These are phyloP conservation scores for Alca torda DNA, from an alignment of 2,797 vertebrate genomes.

Conservation along the genomic window DNA sequence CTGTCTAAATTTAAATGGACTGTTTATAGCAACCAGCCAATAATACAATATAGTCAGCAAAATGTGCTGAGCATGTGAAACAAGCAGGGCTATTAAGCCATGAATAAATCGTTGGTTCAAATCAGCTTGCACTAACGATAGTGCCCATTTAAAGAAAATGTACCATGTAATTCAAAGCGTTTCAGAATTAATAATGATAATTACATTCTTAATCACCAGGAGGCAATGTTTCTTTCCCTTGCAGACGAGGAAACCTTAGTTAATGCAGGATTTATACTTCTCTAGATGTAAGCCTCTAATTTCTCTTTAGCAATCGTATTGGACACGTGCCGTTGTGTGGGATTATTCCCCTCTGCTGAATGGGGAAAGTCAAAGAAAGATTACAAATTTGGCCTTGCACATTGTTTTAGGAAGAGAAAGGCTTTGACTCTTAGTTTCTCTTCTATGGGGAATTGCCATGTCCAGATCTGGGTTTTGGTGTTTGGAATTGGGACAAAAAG, in stretches of 20 bases:
- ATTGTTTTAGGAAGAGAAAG: background rate
- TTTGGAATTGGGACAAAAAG: background rate
- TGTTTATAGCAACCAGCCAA: slow-evolving; percentile 44
- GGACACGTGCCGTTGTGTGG: accelerated
- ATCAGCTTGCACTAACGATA: background rate
- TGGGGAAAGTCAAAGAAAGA: background rate
- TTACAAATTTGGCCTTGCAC: background rate
- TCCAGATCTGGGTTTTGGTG: background rate
- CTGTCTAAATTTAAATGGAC: slow-evolving; percentile 28
- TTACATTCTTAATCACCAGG: slow-evolving; percentile 54
- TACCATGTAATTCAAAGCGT: background rate
- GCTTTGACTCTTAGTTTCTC: background rate
- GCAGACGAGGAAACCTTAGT: background rate
- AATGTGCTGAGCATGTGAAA: background rate
- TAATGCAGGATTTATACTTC: background rate
- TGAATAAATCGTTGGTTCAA: slow-evolving; percentile 31
- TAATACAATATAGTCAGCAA: slow-evolving; percentile 25
- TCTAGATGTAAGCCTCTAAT: background rate
- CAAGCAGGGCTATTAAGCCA: background rate
- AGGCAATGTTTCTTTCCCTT: slow-evolving; percentile 57
- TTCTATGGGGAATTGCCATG: background rate
- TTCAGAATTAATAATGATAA: slow-evolving; percentile 48
- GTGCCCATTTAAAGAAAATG: slow-evolving; percentile 32
- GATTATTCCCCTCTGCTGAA: background rate
- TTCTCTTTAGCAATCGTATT: background rate